Evolutionary conservation across 1,140 invertebrate genomes (phyloP).

Genomic region (Neuroterus valhalla): DNA sequence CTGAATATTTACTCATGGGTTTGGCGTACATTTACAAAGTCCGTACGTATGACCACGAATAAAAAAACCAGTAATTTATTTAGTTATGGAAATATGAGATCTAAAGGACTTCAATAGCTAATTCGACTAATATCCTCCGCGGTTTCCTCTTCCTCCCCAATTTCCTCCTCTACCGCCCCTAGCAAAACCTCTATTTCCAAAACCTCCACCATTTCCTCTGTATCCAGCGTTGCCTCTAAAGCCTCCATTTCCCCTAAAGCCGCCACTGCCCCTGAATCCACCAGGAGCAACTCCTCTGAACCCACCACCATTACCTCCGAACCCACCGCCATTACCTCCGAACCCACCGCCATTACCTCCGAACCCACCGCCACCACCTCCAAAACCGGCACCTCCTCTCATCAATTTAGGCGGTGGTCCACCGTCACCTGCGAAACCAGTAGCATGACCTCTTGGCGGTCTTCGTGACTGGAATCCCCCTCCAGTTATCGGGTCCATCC

Average conservation of each 20-base stretch:
- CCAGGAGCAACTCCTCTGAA: slow-evolving; percentile 49
- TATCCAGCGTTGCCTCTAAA: slow-evolving; percentile 31
- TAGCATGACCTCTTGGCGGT: slow-evolving; percentile 66
- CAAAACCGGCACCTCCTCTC: slow-evolving; percentile 38
- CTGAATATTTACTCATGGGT: too few species aligned
- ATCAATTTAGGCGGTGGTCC: slow-evolving; percentile 51
- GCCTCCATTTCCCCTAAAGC: slow-evolving; percentile 41
- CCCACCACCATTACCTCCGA: slow-evolving; percentile 66
- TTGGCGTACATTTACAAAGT: too few species aligned
- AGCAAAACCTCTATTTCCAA: slow-evolving; percentile 36
- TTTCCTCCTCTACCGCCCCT: slow-evolving; percentile 34
- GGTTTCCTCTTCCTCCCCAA: background rate
- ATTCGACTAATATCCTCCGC: background rate
- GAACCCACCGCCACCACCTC: slow-evolving; percentile 35
- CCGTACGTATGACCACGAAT: too few species aligned
- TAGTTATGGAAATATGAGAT: too few species aligned
- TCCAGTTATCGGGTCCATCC: slow-evolving; percentile 76
- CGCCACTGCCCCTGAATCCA: slow-evolving; percentile 57
- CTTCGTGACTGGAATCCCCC: slow-evolving; percentile 69
- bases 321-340: slow-evolving; percentile 50
- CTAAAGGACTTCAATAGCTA: background rate
- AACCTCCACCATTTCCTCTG: slow-evolving; percentile 45
- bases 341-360: slow-evolving; percentile 22
- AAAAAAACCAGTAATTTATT: too few species aligned
- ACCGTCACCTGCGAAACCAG: slow-evolving; percentile 34